Evolutionary conservation across 2,797 vertebrate species (phyloP).

Genomic region (Coilia nasus): DNA sequence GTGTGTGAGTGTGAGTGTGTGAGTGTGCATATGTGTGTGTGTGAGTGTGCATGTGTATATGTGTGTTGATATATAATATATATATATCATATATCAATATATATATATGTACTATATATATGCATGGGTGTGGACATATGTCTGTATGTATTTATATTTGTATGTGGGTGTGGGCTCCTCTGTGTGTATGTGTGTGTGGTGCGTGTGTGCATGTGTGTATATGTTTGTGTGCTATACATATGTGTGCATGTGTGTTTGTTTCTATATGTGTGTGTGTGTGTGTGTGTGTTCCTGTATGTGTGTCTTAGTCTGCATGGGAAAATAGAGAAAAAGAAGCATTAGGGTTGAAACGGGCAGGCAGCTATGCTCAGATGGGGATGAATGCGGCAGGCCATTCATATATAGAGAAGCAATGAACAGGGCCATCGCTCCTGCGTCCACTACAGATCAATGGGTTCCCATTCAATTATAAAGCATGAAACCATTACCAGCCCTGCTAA

Average conservation of each 20-base stretch:
- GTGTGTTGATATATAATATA: no score
- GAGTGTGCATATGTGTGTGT: not conserved
- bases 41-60: not conserved
- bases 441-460: constrained; percentile 79
- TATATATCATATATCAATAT: no score
- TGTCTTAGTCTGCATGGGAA: not conserved
- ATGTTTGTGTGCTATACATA: not conserved
- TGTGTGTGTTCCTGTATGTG: not conserved
- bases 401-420: constrained; percentile 74
- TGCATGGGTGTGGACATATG: not conserved
- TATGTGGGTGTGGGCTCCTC: not conserved
- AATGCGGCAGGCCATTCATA: constrained; percentile 62
- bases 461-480: constrained; percentile 80
- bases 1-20: no score
- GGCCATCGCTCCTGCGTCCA: constrained; percentile 75
- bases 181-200: not conserved
- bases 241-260: constrained; percentile 17
- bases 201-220: not conserved
- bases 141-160: not conserved
- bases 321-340: not conserved
- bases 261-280: not conserved
- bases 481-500: constrained; percentile 76
- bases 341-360: constrained; percentile 38
- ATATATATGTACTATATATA: no score
- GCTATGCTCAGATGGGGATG: constrained; percentile 68